Percentiles rank a stretch among this genome's conserved stretches.
These are phyloP conservation scores for Hydroisotoma schaefferi DNA, from an alignment of 2,888 invertebrate species.

Conservation along the genomic window DNA sequence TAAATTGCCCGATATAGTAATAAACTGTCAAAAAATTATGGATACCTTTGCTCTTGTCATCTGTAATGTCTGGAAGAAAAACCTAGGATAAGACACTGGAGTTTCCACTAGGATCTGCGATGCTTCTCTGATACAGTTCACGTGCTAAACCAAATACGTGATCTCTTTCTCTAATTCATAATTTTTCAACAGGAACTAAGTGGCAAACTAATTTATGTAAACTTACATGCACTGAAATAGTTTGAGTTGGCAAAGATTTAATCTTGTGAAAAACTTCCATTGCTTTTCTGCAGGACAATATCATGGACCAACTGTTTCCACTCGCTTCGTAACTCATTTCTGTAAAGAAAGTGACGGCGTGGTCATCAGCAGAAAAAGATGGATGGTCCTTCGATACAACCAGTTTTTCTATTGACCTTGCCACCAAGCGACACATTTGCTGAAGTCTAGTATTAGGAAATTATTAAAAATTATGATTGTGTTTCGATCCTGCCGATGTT, in stretches of 20 bases:
- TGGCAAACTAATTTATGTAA: too few relatives aligned
- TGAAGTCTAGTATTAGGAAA: too few relatives aligned
- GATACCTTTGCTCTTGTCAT: constrained; percentile 69
- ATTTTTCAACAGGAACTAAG: too few relatives aligned
- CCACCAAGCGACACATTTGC: constrained; percentile 72
- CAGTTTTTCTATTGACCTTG: constrained; percentile 70
- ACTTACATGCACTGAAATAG: constrained; percentile 56
- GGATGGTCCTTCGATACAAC: constrained; percentile 56
- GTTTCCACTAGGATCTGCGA: constrained; percentile 59
- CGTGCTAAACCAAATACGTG: constrained; percentile 50
- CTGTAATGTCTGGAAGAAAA: constrained; percentile 81
- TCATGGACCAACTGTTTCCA: constrained; percentile 39
- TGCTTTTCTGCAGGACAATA: constrained; percentile 41
- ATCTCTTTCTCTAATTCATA: too few relatives aligned
- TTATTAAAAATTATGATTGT: too few relatives aligned
- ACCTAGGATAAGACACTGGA: constrained; percentile 68
- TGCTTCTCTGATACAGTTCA: constrained; percentile 52
- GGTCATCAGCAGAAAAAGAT: constrained; percentile 47
- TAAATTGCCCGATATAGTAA: neutral
- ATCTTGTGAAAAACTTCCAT: constrained; percentile 29
- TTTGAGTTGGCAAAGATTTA: constrained; percentile 43
- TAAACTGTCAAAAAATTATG: neutral
- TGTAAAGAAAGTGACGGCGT: constrained; percentile 41
- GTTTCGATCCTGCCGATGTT: constrained; percentile 18
- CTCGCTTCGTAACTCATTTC: constrained; percentile 34